phyloP scores from a whole-genome alignment of 2,888 invertebrate genomes.

The Caenorhabditis panamensis region DNA sequence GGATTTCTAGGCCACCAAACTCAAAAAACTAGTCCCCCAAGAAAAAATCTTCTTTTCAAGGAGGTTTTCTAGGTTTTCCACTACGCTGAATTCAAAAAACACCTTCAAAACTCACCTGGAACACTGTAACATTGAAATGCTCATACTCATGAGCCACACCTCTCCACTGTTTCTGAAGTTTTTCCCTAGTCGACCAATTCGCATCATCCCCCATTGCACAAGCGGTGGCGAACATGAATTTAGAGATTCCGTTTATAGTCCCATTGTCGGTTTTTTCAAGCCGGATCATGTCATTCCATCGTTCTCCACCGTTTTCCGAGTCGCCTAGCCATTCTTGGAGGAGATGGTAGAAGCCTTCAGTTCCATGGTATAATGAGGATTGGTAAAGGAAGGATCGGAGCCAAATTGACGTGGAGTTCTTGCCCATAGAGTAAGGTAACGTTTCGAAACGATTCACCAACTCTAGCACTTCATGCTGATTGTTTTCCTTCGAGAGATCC shows the following conservation, averaged over 20 bases:
- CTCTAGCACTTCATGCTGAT: slow-evolving; percentile 67
- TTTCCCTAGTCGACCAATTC: slow-evolving; percentile 66
- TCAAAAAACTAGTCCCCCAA: too few species aligned
- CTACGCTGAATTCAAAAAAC: too few species aligned
- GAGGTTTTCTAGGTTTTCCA: too few species aligned
- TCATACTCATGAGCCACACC: slow-evolving; percentile 65
- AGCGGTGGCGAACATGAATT: slow-evolving; percentile 76
- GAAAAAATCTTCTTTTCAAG: too few species aligned
- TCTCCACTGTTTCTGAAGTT: slow-evolving; percentile 72
- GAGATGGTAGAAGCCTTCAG: slow-evolving; percentile 64
- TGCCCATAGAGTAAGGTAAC: slow-evolving; percentile 74
- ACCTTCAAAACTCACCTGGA: slow-evolving; percentile 74
- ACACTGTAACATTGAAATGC: slow-evolving; percentile 73
- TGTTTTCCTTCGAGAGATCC: slow-evolving; percentile 59
- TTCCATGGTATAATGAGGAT: slow-evolving; percentile 65
- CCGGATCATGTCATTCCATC: slow-evolving; percentile 76
- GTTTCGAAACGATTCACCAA: slow-evolving; percentile 72
- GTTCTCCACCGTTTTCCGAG: slow-evolving; percentile 68
- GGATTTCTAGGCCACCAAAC: too few species aligned
- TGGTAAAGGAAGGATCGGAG: slow-evolving; percentile 70
- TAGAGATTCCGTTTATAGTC: slow-evolving; percentile 58
- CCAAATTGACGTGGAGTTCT: slow-evolving; percentile 76
- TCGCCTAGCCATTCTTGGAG: slow-evolving; percentile 73
- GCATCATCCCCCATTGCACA: slow-evolving; percentile 73
- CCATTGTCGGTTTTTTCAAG: slow-evolving; percentile 60